These are phyloP conservation scores for Ammospiza maritima DNA, from an alignment of 2,797 vertebrate species.

Conservation along the genomic window DNA sequence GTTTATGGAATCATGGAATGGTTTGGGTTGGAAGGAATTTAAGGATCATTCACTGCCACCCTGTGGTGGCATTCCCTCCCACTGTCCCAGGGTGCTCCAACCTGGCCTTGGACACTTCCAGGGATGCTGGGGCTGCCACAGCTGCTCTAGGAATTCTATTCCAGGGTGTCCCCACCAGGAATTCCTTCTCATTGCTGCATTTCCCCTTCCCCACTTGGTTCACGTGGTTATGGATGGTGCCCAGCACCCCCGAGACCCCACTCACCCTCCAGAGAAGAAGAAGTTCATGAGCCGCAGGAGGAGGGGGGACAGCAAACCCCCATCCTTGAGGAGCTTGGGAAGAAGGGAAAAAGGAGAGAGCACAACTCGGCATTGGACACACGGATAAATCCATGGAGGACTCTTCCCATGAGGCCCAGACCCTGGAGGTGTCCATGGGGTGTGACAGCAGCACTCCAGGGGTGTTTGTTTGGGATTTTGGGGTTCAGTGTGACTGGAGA, in stretches of 20 bases:
- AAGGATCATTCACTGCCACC: too few relatives aligned
- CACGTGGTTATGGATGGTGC: rapidly evolving
- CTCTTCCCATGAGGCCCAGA: not conserved
- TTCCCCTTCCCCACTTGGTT: not conserved
- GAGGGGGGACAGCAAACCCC: constrained; percentile 83
- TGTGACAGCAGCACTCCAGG: too few relatives aligned
- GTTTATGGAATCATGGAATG: not conserved
- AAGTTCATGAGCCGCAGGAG: constrained; percentile 89
- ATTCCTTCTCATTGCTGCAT: not conserved
- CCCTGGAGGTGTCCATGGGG: not conserved
- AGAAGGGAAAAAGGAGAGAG: not conserved
- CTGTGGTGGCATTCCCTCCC: too few relatives aligned
- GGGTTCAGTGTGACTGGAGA: too few relatives aligned
- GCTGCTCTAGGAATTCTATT: too few relatives aligned
- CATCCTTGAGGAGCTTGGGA: constrained; percentile 91
- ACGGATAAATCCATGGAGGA: not conserved
- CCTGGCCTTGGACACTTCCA: too few relatives aligned
- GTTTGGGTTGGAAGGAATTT: too few relatives aligned
- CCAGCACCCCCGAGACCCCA: rapidly evolving
- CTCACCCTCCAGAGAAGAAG: constrained; percentile 89
- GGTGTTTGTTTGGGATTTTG: too few relatives aligned
- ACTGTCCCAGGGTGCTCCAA: too few relatives aligned
- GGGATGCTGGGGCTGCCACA: too few relatives aligned
- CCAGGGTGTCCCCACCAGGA: not conserved
- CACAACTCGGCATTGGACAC: rapidly evolving